Evolutionary conservation across 2,797 vertebrate genomes (phyloP), one percentile per base, ranked within the genome.

Genomic region (Chiroxiphia lanceolata): DNA sequence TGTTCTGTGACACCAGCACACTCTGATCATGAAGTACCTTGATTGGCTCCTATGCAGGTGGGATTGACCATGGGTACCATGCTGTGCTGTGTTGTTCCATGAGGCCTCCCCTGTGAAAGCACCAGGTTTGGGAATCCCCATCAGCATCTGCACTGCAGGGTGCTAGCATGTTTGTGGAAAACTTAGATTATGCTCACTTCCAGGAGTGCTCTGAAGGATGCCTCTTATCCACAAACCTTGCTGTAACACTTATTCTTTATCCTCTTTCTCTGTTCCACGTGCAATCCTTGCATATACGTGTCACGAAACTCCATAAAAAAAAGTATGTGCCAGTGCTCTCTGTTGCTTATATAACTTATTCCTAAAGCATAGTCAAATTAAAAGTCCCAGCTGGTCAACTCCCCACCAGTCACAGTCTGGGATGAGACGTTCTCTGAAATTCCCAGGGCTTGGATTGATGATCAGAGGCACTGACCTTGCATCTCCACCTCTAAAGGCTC

Each of bases 1-100:
- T 42, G 8, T 17, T 80, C 53, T 65, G 64, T 81, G 85, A 47
- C 72, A 72, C 21, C 27, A 64, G 42, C 19, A 42, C 42, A 8
- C 19, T 16, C 13, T 29, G 57, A 47, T 36, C 27, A 14, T 19
- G 27, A 60, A 64, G 21, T 21, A 18, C 27, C 23, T 50, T 47
- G 34, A 61, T 51, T 45, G 11, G 50, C 31, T 88, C 6, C 61
- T 33, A 2, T 4, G 23, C 22, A 53, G 29, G 13, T 50, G 56
- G n/a, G 31, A 25, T 31, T 77, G 13, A 44, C 22, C 22, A 29
- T 0, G 1, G 19, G 21, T n/a, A 15, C 81, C 17, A 10, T 3
- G 18, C 19, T 72, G 25, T 29, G 34, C 47, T 44, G 4, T 0
- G 0, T 3, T 20, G 6, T 20, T 64, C 26, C 40, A 33, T 36